Conservation (phyloP, 2,113 vertebrate species). For the Siniperca chuatsi region DNA sequence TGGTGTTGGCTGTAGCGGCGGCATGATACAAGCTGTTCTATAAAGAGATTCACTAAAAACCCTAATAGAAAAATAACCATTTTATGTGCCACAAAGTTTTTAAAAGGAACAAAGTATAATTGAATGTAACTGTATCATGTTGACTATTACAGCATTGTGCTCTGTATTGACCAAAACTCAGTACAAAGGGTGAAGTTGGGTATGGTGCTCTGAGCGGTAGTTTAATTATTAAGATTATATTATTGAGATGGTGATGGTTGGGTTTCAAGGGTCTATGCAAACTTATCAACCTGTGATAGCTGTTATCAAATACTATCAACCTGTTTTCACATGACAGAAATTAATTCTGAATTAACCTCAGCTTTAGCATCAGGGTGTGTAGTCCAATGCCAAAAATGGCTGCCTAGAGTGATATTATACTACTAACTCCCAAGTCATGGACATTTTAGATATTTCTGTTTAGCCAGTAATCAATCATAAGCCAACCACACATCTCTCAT, state of each 20-base stretch:
- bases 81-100: constrained; percentile 62
- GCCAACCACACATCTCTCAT: constrained; percentile 28
- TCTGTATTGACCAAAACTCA: constrained; percentile 42
- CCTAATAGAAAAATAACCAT: constrained; percentile 9
- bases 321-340: constrained; percentile 57
- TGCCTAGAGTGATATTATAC: constrained; percentile 57
- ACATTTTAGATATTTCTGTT: constrained; percentile 45
- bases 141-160: constrained; percentile 42
- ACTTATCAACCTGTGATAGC: constrained; percentile 73
- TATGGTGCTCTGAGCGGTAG: constrained; percentile 57
- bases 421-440: constrained; percentile 51
- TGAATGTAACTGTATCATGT: constrained; percentile 68
- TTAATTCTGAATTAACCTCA: constrained; percentile 72
- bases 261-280: constrained; percentile 82
- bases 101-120: constrained; percentile 24
- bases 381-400: constrained; percentile 69
- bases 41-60: constrained; percentile 42
- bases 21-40: constrained; percentile 35
- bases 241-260: constrained; percentile 59
- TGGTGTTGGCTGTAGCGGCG: constrained; percentile 30
- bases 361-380: constrained; percentile 73
- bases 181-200: constrained; percentile 83
- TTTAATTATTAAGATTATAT: constrained; percentile 40
- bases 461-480: constrained; percentile 15
- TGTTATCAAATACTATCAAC: constrained; percentile 65